Percentiles rank a stretch among this genome's conserved stretches.
Evolutionary conservation across 1,140 invertebrate genomes (phyloP).

Genomic region (Dysdera silvatica): DNA sequence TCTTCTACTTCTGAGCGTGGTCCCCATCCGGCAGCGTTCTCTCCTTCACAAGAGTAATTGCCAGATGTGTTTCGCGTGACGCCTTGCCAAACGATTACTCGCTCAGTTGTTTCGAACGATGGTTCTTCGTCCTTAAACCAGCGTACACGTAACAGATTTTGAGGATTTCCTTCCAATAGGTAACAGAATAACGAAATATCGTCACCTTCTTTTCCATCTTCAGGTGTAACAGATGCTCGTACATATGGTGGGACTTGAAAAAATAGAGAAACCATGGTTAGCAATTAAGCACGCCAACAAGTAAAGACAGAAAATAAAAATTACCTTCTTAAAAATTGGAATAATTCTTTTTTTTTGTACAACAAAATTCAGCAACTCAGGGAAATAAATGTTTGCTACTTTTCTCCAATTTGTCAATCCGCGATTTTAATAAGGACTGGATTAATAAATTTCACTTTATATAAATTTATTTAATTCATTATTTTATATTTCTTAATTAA

Average conservation of each 20-base stretch:
- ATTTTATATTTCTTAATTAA: too few species aligned
- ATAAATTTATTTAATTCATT: too few species aligned
- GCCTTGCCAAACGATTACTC: conserved; percentile 48
- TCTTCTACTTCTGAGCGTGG: conserved; percentile 60
- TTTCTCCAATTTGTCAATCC: too few species aligned
- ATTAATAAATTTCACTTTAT: too few species aligned
- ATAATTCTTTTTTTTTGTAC: too few species aligned
- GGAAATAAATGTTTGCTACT: too few species aligned
- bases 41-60: conserved; percentile 83
- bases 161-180: conserved; percentile 53
- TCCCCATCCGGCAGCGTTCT: conserved; percentile 77
- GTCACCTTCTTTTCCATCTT: conserved; percentile 62
- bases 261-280: too few species aligned
- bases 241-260: conserved; percentile 19
- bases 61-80: conserved; percentile 76
- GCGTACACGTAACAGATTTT: conserved; percentile 45
- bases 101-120: conserved; percentile 74
- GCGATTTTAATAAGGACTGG: too few species aligned
- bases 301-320: too few species aligned
- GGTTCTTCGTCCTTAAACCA: conserved; percentile 77
- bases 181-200: conserved; percentile 62
- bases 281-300: too few species aligned
- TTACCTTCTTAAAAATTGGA: too few species aligned
- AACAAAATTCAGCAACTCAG: too few species aligned
- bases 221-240: conserved; percentile 16